Percentiles rank a stretch among this genome's conserved stretches.
These are phyloP conservation scores for Trididemnum nubilum DNA, from an alignment of 23 tunicate species.

Conservation along the genomic window DNA sequence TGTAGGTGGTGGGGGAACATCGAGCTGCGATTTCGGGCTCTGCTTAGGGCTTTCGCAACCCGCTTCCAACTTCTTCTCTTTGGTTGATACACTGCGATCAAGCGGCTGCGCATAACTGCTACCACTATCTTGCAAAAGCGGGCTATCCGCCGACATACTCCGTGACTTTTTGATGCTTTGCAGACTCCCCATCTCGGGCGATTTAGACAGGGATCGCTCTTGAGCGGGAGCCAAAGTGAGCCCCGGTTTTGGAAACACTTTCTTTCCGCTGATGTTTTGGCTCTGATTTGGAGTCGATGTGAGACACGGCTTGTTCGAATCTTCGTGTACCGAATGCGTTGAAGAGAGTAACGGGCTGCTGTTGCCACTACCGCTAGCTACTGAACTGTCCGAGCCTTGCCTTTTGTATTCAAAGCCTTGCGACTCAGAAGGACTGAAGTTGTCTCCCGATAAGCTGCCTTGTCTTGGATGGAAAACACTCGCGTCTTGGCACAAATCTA, in stretches of 20 bases:
- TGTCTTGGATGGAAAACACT: conserved; percentile 30
- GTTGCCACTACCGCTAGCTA: conserved; percentile 42
- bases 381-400: conserved; percentile 65
- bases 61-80: background rate
- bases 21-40: background rate
- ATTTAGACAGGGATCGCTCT: conserved; percentile 46
- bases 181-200: conserved; percentile 71
- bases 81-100: background rate
- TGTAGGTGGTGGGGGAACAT: background rate
- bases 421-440: background rate
- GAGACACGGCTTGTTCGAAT: conserved; percentile 21
- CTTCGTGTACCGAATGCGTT: conserved; percentile 19
- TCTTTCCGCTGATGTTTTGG: background rate
- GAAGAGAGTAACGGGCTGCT: conserved; percentile 39
- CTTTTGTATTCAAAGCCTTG: conserved; percentile 16
- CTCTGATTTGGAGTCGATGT: conserved; percentile 47
- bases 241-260: conserved; percentile 5
- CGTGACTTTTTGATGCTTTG: conserved; percentile 75
- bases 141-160: conserved; percentile 95
- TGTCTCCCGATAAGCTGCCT: conserved; percentile 22
- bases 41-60: background rate
- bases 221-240: conserved; percentile 35
- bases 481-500: conserved; percentile 37
- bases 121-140: conserved; percentile 30
- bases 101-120: background rate